Evolutionary conservation across 2,888 invertebrate species (phyloP).

Genomic region (Apodemia mormo): DNA sequence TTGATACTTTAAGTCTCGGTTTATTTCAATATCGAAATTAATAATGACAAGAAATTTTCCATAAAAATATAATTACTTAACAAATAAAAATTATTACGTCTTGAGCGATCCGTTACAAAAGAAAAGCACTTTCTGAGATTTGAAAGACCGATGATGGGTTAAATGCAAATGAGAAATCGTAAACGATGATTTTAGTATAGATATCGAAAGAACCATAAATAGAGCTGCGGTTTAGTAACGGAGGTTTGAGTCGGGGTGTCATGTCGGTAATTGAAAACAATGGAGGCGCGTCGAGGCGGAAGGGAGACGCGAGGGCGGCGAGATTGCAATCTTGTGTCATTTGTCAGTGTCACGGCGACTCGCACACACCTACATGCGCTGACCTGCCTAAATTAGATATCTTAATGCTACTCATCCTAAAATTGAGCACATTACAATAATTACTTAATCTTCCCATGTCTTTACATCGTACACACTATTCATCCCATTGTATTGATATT

Average conservation of each 20-base stretch:
- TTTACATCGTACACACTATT: too few relatives aligned
- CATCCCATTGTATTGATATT: too few relatives aligned
- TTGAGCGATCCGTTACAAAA: constrained; percentile 22
- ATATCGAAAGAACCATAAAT: constrained; percentile 69
- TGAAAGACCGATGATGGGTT: constrained; percentile 54
- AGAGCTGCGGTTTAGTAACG: constrained; percentile 69
- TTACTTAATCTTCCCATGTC: too few relatives aligned
- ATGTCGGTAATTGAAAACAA: constrained; percentile 81
- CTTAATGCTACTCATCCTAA: constrained; percentile 19
- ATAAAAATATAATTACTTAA: too few relatives aligned
- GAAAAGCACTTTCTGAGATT: constrained; percentile 28
- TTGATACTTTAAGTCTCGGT: too few relatives aligned
- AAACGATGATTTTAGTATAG: constrained; percentile 69
- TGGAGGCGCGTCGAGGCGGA: constrained; percentile 71
- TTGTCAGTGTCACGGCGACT: constrained; percentile 87
- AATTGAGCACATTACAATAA: background rate
- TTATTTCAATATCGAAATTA: too few relatives aligned
- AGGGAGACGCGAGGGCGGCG: constrained; percentile 76
- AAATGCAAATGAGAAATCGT: constrained; percentile 63
- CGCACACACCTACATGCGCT: constrained; percentile 64
- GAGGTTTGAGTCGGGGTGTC: constrained; percentile 67
- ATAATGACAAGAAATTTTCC: too few relatives aligned
- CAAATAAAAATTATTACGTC: background rate
- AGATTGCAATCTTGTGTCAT: constrained; percentile 89
- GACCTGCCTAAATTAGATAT: constrained; percentile 72